These are phyloP conservation scores for Cygnus olor DNA, from an alignment of 2,797 vertebrate genomes.

Conservation along the genomic window DNA sequence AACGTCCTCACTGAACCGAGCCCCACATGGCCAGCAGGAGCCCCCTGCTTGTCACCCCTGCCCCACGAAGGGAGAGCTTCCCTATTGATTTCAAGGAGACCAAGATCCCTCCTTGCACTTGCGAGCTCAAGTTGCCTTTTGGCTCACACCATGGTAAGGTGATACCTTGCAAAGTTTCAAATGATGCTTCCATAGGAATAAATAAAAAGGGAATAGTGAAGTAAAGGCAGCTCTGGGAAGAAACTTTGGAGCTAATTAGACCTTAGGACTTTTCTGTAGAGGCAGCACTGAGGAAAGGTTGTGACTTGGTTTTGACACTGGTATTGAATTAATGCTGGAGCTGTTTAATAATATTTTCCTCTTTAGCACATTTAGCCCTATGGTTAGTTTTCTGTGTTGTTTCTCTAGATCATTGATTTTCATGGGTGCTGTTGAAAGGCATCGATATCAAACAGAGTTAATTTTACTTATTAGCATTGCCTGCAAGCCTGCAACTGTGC, in stretches of 20 bases:
- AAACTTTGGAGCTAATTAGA: slow-evolving; percentile 35
- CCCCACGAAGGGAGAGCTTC: neutral
- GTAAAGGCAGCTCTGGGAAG: slow-evolving; percentile 21
- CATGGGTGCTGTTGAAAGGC: neutral
- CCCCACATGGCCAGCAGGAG: neutral
- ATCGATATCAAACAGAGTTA: neutral
- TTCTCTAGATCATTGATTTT: slow-evolving; percentile 24
- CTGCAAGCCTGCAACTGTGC: neutral
- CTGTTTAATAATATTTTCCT: neutral
- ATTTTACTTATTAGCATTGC: neutral
- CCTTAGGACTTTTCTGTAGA: neutral
- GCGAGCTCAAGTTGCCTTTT: neutral
- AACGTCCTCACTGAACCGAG: neutral
- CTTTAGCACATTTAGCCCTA: neutral
- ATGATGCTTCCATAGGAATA: neutral
- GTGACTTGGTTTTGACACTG: slow-evolving; percentile 30
- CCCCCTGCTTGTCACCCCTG: neutral
- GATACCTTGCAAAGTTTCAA: slow-evolving; percentile 3
- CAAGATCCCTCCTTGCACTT: neutral
- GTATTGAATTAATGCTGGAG: neutral
- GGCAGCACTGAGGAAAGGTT: neutral
- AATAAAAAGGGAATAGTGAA: slow-evolving; percentile 31
- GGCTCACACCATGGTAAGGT: neutral
- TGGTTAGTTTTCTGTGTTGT: neutral
- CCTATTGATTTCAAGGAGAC: neutral